A percentile compares a stretch with the other conserved stretches of the same genome.
phyloP scores from a whole-genome alignment of 2,888 invertebrate species.

The Pterostichus niger region DNA sequence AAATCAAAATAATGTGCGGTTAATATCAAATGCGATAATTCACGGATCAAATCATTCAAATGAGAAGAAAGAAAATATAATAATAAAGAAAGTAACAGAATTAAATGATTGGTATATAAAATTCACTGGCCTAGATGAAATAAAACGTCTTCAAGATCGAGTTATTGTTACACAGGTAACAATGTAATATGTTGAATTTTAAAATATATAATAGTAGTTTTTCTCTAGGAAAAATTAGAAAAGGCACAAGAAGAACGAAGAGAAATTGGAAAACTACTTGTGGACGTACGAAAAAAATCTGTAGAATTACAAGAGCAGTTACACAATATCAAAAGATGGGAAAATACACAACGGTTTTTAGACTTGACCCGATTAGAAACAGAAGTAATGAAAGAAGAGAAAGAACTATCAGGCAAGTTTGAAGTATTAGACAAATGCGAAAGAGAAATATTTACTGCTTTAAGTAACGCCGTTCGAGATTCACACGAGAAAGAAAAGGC shows the following conservation, averaged over 20 bases:
- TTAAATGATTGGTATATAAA: constrained; percentile 84
- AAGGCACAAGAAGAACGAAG: constrained; percentile 83
- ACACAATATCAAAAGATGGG: constrained; percentile 87
- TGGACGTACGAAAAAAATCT: constrained; percentile 81
- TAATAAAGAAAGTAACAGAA: constrained; percentile 77
- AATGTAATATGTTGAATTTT: constrained; percentile 20
- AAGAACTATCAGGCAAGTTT: constrained; percentile 81
- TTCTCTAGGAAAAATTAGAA: constrained; percentile 81
- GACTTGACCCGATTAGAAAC: constrained; percentile 86
- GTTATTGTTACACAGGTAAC: constrained; percentile 84
- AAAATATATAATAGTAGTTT: constrained; percentile 29
- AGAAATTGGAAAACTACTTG: constrained; percentile 81
- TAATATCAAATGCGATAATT: constrained; percentile 18
- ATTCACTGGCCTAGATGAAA: constrained; percentile 88
- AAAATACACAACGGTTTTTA: constrained; percentile 84
- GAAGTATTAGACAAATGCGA: constrained; percentile 86
- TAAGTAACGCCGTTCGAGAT: constrained; percentile 87
- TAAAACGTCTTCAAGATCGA: constrained; percentile 85
- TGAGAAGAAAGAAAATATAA: constrained; percentile 71
- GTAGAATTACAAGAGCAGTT: constrained; percentile 87
- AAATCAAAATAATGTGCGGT: constrained; percentile 8
- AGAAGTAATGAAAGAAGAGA: constrained; percentile 82
- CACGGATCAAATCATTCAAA: constrained; percentile 67
- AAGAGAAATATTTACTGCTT: constrained; percentile 85
- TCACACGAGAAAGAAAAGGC: constrained; percentile 91